A percentile compares a stretch with the other conserved stretches of the same genome.
phyloP scores from a whole-genome alignment of 1,140 invertebrate species.

The Macrobrachium rosenbergii region DNA sequence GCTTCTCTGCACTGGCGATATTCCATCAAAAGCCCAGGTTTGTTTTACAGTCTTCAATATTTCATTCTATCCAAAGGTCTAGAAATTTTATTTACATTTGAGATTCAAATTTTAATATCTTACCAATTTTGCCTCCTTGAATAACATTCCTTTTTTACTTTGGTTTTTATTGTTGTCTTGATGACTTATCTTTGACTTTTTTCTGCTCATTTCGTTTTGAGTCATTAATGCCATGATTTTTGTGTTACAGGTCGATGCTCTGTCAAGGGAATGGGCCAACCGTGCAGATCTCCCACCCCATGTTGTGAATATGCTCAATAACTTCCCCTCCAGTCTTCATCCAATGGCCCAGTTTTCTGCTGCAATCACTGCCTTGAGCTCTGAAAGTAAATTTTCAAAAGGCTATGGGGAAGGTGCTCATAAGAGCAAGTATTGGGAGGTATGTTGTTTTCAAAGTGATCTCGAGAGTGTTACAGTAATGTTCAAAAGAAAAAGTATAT shows the following conservation, averaged over 20 bases:
- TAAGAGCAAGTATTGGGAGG: slow-evolving; percentile 90
- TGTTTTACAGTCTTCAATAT: slow-evolving; percentile 58
- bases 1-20: slow-evolving; percentile 75
- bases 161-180: neutral
- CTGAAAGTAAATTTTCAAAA: slow-evolving; percentile 93
- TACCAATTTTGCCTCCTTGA: no score
- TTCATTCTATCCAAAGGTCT: neutral
- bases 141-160: no score
- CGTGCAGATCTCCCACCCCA: slow-evolving; percentile 91
- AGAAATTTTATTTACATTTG: no score
- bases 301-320: slow-evolving; percentile 94
- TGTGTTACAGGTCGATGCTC: slow-evolving; percentile 74
- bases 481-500: no score
- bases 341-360: slow-evolving; percentile 97
- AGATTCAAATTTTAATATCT: no score
- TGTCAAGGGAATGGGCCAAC: slow-evolving; percentile 93
- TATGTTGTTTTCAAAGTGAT: slow-evolving; percentile 11
- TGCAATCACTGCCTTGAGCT: slow-evolving; percentile 92
- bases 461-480: no score
- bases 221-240: slow-evolving; percentile 6
- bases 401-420: slow-evolving; percentile 89
- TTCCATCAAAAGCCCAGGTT: slow-evolving; percentile 73
- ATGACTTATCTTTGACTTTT: neutral
- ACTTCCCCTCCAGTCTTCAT: slow-evolving; percentile 93
- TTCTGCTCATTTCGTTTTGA: neutral